Conservation (phyloP, 2,888 invertebrate species). For the Torymus texanus region DNA sequence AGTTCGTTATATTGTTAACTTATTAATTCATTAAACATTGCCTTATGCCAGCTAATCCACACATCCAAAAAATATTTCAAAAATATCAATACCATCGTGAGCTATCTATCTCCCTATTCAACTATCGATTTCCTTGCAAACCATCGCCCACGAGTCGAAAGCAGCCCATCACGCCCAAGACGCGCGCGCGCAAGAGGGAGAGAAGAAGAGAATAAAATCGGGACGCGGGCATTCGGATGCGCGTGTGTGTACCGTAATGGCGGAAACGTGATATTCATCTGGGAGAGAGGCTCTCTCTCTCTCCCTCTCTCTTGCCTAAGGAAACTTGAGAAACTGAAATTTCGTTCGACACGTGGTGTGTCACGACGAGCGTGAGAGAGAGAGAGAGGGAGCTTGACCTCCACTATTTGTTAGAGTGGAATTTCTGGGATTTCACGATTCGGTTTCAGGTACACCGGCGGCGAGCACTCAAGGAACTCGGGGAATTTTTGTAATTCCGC, state of each 20-base stretch:
- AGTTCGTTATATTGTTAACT: no score
- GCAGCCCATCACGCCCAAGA: no score
- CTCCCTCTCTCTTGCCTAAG: neutral
- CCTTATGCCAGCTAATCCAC: no score
- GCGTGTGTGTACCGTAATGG: slow-evolving; percentile 37
- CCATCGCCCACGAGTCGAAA: no score
- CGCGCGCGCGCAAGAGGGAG: no score
- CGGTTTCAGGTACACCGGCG: slow-evolving; percentile 30
- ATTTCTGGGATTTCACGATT: slow-evolving; percentile 43
- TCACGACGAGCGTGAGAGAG: slow-evolving; percentile 2
- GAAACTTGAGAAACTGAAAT: slow-evolving; percentile 50
- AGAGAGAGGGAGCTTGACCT: slow-evolving; percentile 24
- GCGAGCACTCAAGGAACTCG: neutral
- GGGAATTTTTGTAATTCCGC: neutral
- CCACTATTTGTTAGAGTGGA: slow-evolving; percentile 37
- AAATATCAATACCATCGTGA: no score
- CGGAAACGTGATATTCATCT: slow-evolving; percentile 49
- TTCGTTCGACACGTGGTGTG: slow-evolving; percentile 41
- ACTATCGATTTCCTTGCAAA: no score
- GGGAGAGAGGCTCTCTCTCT: neutral
- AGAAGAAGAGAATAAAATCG: neutral
- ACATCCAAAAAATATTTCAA: no score
- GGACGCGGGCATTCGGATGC: slow-evolving; percentile 28
- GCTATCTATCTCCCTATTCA: no score
- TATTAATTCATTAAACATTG: no score